Base-by-base conservation (phyloP, 2,888 invertebrate genomes). In the Scaptomyza cyrtandrae region DNA sequence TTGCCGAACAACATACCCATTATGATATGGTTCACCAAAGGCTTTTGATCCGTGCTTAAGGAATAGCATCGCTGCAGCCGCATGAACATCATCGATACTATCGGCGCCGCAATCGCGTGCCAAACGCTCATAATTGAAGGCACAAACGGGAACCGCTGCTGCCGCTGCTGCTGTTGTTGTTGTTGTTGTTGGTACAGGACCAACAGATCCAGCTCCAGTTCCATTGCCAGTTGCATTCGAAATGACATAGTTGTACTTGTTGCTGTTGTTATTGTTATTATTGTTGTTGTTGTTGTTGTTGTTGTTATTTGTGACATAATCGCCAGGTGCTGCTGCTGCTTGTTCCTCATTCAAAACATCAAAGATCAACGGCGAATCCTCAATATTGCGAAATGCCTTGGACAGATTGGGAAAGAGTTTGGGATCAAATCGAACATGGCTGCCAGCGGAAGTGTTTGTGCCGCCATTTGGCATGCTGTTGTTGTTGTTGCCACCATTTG, bases 41-140 rank as follows among this genome's bases (percentile, higher is more conserved):
- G 95, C 95, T 69, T 94, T 94, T 63, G 96, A 95, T 54, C 97
- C 97, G 90, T 97, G 97, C 93, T 97, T 97, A 90, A 97, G 94
- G 71, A 96, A 96, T 75, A 97, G 93, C 95, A 97, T 97, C 0
- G 97, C 97, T 24, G 97, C 96, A 0, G 97, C 97, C 1, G 96
- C 96, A 69, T 96, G 95, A 48, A 96, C 96, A 90, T 97, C 97
- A 83, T 96, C 96, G 56, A 95, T 93, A 39, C 94, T 93, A 72
- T 94, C 94, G 50, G 93, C 93, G 39, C 91, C 92, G 54, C 92
- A 92, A 69, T 91, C 91, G 55, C 91, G 88, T 9, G 90, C 90
- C 74, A 91, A 71, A 10, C 89, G 89, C 76, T 91, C 91, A 24
- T 90, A 90, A 43, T 91, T 86, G 62, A 90, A 91, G 53, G 90